A percentile compares a stretch with the other conserved stretches of the same genome.
Conservation (phyloP, 2,888 invertebrate species). For the Epinotia demarniana region DNA sequence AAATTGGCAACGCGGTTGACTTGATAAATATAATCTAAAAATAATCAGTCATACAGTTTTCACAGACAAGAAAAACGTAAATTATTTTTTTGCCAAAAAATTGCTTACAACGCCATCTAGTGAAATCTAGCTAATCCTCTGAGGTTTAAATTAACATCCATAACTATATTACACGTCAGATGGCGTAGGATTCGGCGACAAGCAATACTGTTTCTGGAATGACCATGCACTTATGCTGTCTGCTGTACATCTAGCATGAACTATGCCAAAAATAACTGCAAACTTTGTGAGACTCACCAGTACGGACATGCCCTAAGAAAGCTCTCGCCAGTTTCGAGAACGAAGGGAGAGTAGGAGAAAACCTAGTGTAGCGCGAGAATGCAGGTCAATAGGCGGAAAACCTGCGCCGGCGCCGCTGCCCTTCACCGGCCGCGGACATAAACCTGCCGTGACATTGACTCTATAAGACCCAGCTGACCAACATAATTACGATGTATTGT, state of each 20-base stretch:
- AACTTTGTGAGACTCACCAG: not conserved
- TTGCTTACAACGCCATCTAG: too few relatives aligned
- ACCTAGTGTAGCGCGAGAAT: conserved; percentile 43
- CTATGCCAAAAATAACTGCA: not conserved
- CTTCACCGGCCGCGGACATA: conserved; percentile 42
- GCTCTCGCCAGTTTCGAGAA: conserved; percentile 25
- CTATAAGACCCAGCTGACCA: conserved; percentile 13
- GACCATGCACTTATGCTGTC: too few relatives aligned
- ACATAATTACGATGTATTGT: not conserved
- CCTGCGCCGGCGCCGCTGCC: conserved; percentile 46
- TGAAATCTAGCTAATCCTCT: too few relatives aligned
- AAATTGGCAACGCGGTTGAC: too few relatives aligned
- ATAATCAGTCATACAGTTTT: too few relatives aligned
- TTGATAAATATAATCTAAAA: too few relatives aligned
- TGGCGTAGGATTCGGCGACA: too few relatives aligned
- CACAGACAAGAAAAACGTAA: too few relatives aligned
- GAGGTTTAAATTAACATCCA: too few relatives aligned
- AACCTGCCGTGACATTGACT: conserved; percentile 20
- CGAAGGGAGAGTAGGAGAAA: conserved; percentile 33
- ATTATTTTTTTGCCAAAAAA: too few relatives aligned
- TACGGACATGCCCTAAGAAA: not conserved
- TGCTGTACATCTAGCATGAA: not conserved
- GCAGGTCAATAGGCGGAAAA: conserved; percentile 54
- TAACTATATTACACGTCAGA: too few relatives aligned
- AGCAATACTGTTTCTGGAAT: too few relatives aligned